Evolutionary conservation across 2,888 invertebrate species (phyloP).

Genomic region (Dryomyza anilis): DNA sequence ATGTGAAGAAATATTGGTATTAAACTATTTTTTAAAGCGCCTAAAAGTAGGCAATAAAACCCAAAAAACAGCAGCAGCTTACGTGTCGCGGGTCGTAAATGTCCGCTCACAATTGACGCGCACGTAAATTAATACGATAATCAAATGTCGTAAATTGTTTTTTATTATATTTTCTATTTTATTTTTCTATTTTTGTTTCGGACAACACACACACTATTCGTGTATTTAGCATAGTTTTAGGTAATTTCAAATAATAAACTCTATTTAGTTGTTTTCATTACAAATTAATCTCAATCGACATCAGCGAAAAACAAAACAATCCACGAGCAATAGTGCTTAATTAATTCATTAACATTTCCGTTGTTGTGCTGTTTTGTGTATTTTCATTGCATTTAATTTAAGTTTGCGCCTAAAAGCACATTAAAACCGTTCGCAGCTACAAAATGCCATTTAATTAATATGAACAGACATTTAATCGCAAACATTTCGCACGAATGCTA

Average conservation of each 20-base stretch:
- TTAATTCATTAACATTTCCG: background rate
- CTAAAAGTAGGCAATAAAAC: conserved; percentile 36
- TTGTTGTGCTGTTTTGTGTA: background rate
- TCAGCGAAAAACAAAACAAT: background rate
- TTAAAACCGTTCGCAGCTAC: background rate
- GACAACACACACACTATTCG: too few species aligned
- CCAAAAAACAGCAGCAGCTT: background rate
- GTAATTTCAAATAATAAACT: too few species aligned
- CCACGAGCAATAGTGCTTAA: background rate
- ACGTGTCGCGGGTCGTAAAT: conserved; percentile 35
- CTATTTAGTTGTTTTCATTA: background rate
- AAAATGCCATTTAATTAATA: conserved; percentile 1
- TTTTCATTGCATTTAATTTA: background rate
- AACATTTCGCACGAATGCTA: background rate
- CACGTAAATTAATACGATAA: conserved; percentile 41
- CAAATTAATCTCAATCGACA: background rate
- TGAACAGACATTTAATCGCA: conserved; percentile 1
- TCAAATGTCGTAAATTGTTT: conserved; percentile 41
- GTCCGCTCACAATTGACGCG: conserved; percentile 34
- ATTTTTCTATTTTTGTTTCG: too few species aligned
- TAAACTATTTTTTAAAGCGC: conserved; percentile 27
- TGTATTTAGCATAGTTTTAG: too few species aligned
- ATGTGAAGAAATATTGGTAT: background rate
- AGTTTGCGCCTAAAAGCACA: background rate
- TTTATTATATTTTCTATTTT: too few species aligned